Evolutionary conservation across 2,797 vertebrate genomes (phyloP).

Genomic region (Darevskia nairensis): DNA sequence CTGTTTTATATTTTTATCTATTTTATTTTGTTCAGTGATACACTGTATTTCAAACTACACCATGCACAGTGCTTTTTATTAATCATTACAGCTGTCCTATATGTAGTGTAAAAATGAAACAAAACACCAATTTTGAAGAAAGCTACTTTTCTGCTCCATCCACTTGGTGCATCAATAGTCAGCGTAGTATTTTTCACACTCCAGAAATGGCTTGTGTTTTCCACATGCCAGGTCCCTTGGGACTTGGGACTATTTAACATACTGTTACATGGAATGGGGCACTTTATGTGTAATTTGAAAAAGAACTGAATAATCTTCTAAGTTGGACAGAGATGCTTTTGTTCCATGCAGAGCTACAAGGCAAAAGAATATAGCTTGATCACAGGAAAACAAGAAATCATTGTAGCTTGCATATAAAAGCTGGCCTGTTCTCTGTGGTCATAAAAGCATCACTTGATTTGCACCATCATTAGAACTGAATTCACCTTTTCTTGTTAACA

Average conservation of each 20-base stretch:
- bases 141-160: slow-evolving; percentile 20
- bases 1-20: slow-evolving; percentile 43
- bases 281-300: slow-evolving; percentile 57
- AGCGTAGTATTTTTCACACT: slow-evolving; percentile 14
- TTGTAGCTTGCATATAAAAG: slow-evolving; percentile 62
- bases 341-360: slow-evolving; percentile 60
- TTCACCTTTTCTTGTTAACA: slow-evolving; percentile 51
- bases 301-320: slow-evolving; percentile 63
- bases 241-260: slow-evolving; percentile 51
- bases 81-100: not conserved
- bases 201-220: slow-evolving; percentile 39
- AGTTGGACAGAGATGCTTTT: slow-evolving; percentile 67
- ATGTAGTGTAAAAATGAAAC: not conserved
- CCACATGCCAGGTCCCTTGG: slow-evolving; percentile 51
- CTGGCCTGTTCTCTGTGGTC: slow-evolving; percentile 59
- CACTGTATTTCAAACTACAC: not conserved
- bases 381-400: slow-evolving; percentile 67
- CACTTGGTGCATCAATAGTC: not conserved
- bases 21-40: slow-evolving; percentile 27
- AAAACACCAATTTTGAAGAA: slow-evolving; percentile 10
- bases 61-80: not conserved
- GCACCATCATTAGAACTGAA: slow-evolving; percentile 57
- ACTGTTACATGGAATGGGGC: slow-evolving; percentile 52
- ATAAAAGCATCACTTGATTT: slow-evolving; percentile 72
- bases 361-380: slow-evolving; percentile 65